Evolutionary conservation across 2,888 invertebrate genomes (phyloP), one percentile per base, ranked within the genome.

Genomic region (Diplolepis rosae): DNA sequence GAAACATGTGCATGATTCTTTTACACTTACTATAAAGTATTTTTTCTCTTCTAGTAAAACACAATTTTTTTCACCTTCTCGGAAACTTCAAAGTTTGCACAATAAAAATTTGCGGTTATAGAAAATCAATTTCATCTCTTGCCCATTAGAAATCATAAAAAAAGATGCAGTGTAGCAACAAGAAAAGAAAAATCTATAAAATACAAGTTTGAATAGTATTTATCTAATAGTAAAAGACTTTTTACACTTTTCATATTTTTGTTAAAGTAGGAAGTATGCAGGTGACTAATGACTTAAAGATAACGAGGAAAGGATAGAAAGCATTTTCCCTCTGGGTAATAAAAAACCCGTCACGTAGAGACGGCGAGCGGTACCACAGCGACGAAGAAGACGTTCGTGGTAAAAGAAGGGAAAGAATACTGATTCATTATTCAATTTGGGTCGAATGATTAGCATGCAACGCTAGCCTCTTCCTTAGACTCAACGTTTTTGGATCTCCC

Each of bases 381-480:
- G 81, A 77, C 76, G 80, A 80, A 79, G 90, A 90, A 88, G 90
- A 90, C 81, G 75, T 73, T n/a, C n/a, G n/a, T 70, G 45, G 73
- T 74, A 77, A 79, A 80, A 80, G 80, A 83, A 84, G 82, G 90
- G 86, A 15, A 90, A 91, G 91, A 91, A 91, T 90, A 90, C 90
- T 90, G 90, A 91, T 91, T 91, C 91, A 91, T 91, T 91, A 91
- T 91, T 91, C 91, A 90, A 90, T 90, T 89, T 89, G 89, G 89
- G 90, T 88, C 89, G 90, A 90, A 90, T 91, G 91, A 91, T 91
- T 91, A 91, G 91, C 91, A 91, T 89, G 87, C 87, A 83, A 77
- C 85, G 83, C 79, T 81, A 80, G 81, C 80, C 69, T 72, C 74
- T 79, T 72, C 68, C 70, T 72, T 71, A 71, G 74, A 72, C 74